Conservation (phyloP, 2,113 vertebrate species). For the Petrocephalus zakoni region DNA sequence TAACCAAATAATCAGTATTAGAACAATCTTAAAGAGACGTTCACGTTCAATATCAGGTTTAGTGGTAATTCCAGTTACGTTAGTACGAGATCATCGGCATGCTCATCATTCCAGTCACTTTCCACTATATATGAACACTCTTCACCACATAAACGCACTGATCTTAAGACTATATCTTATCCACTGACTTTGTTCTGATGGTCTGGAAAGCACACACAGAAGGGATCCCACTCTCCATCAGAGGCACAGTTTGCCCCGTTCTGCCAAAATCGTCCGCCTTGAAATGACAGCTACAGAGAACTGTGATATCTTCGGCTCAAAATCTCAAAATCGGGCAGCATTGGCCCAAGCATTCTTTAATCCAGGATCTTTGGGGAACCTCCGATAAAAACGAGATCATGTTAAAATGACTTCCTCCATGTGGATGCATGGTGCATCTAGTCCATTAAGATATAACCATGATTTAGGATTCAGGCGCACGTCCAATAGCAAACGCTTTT, state of each 20-base stretch:
- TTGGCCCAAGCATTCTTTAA: neutral
- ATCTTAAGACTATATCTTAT: neutral
- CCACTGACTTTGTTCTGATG: neutral
- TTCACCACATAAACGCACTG: neutral
- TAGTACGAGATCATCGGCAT: neutral
- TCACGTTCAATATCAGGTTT: neutral
- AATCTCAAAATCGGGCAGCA: neutral
- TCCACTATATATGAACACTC: neutral
- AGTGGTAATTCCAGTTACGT: neutral
- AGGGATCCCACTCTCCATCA: slow-evolving; percentile 21
- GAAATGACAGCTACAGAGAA: neutral
- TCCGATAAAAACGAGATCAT: slow-evolving; percentile 5
- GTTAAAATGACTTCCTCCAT: neutral
- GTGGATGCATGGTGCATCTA: neutral
- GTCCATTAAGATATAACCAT: neutral
- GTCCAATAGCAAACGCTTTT: neutral
- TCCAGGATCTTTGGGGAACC: slow-evolving; percentile 8
- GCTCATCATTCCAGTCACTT: neutral
- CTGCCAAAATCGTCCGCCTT: neutral
- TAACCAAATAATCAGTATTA: neutral
- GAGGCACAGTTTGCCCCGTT: neutral
- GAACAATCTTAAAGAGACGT: neutral
- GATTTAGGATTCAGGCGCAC: neutral
- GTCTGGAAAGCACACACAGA: neutral
- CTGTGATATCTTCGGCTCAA: neutral